phyloP scores from a whole-genome alignment of 2,113 vertebrate species.

The Dolichallabes microphthalmus region DNA sequence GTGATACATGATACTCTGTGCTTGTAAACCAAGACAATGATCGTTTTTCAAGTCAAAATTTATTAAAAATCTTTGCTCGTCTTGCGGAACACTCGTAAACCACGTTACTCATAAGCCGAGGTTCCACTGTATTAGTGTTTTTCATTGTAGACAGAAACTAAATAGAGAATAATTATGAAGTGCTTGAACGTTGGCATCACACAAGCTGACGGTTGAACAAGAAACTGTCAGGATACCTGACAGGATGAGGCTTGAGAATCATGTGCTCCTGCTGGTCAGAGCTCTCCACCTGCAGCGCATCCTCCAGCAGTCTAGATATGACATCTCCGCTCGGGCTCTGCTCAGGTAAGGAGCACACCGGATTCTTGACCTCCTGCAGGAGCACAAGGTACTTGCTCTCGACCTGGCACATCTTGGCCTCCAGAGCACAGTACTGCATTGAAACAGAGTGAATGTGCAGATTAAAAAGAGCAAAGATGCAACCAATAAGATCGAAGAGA shows the following conservation, averaged over 20 bases:
- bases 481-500: neutral
- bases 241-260: conserved; percentile 82
- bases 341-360: conserved; percentile 84
- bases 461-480: neutral
- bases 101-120: too few species aligned
- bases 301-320: conserved; percentile 88
- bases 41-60: too few species aligned
- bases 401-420: conserved; percentile 94
- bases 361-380: conserved; percentile 90
- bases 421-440: conserved; percentile 81
- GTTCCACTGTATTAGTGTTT: neutral
- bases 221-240: conserved; percentile 77
- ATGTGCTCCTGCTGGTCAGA: conserved; percentile 83
- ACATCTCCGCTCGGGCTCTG: conserved; percentile 81
- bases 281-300: conserved; percentile 86
- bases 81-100: too few species aligned
- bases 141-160: neutral
- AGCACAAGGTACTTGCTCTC: conserved; percentile 95
- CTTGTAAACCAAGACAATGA: too few species aligned
- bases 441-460: conserved; percentile 20
- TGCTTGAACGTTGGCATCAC: neutral
- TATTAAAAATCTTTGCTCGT: too few species aligned
- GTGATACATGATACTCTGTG: too few species aligned
- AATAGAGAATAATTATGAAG: neutral
- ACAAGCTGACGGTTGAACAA: neutral